Conservation (phyloP, 2,797 vertebrate genomes). For the Galaxias olidus region DNA sequence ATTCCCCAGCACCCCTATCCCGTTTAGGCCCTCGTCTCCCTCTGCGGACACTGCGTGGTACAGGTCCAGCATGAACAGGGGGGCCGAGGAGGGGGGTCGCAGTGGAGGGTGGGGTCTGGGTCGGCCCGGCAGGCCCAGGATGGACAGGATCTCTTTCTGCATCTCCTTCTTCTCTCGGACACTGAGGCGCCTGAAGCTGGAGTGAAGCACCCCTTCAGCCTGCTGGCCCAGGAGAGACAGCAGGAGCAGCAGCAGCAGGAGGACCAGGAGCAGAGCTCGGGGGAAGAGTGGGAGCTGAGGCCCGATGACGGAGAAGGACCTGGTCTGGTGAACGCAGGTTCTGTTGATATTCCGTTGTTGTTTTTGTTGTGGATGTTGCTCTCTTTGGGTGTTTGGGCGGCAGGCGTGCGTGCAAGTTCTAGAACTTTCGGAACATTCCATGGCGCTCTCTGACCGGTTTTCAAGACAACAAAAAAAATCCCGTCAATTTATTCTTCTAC, state of each 20-base stretch:
- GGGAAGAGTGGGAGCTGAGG: conserved; percentile 24
- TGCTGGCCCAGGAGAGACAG: conserved; percentile 74
- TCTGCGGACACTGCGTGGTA: conserved; percentile 88
- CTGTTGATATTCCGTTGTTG: neutral
- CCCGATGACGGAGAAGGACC: neutral
- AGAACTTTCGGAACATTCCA: conserved; percentile 11
- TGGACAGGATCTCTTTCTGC: conserved; percentile 92
- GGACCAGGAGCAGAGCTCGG: conserved; percentile 54
- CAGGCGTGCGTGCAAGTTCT: conserved; percentile 19
- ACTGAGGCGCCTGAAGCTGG: conserved; percentile 83
- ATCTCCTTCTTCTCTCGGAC: conserved; percentile 89
- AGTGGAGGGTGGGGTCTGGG: conserved; percentile 80
- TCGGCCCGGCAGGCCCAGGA: conserved; percentile 85
- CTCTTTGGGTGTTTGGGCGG: conserved; percentile 6
- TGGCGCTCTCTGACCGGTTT: neutral
- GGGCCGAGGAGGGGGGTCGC: conserved; percentile 81
- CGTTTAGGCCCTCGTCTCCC: conserved; percentile 71
- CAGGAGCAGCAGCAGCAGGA: conserved; percentile 62
- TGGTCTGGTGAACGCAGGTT: neutral
- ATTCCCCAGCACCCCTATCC: conserved; percentile 49
- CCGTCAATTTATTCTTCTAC: too few relatives aligned
- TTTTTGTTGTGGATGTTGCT: neutral
- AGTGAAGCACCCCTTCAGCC: conserved; percentile 75
- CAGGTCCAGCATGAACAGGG: conserved; percentile 94
- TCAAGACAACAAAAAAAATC: too few relatives aligned